Conservation (phyloP, 2,797 vertebrate species). For the Megalops cyprinoides region DNA sequence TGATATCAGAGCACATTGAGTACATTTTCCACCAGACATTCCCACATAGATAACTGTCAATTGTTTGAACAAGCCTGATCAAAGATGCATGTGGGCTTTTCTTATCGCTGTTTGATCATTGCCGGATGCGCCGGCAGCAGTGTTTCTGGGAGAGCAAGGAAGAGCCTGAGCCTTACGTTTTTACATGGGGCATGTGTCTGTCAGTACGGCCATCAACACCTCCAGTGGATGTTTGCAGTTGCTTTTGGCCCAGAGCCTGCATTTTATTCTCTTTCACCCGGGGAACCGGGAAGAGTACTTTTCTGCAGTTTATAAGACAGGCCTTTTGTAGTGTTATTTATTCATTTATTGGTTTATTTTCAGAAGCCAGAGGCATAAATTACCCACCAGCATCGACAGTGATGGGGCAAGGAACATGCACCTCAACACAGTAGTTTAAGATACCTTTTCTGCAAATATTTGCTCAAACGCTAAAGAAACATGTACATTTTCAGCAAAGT, state of each 20-base stretch:
- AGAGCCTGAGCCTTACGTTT: slow-evolving; percentile 11
- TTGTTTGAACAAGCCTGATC: slow-evolving; percentile 33
- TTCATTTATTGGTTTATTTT: slow-evolving; percentile 57
- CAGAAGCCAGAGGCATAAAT: slow-evolving; percentile 43
- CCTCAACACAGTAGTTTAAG: slow-evolving; percentile 41
- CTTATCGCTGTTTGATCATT: neutral
- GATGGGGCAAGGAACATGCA: slow-evolving; percentile 38
- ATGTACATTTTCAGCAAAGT: slow-evolving; percentile 65
- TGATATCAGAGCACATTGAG: slow-evolving; percentile 2
- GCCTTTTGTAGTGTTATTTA: slow-evolving; percentile 42
- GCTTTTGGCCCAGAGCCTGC: slow-evolving; percentile 24
- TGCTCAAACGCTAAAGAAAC: slow-evolving; percentile 62
- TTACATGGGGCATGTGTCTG: slow-evolving; percentile 26
- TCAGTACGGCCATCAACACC: slow-evolving; percentile 32
- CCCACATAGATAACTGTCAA: neutral
- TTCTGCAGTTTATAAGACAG: slow-evolving; percentile 15
- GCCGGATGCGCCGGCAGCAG: neutral
- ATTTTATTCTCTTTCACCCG: slow-evolving; percentile 23
- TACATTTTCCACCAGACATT: neutral
- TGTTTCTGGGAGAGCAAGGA: slow-evolving; percentile 7
- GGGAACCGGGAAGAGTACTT: slow-evolving; percentile 17
- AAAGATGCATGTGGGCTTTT: slow-evolving; percentile 4
- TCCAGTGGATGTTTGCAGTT: slow-evolving; percentile 32
- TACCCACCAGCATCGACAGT: slow-evolving; percentile 45
- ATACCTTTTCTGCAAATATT: slow-evolving; percentile 67